Evolutionary conservation across 2,888 invertebrate genomes (phyloP), one percentile per base, ranked within the genome.

Genomic region (Troilus luridus): DNA sequence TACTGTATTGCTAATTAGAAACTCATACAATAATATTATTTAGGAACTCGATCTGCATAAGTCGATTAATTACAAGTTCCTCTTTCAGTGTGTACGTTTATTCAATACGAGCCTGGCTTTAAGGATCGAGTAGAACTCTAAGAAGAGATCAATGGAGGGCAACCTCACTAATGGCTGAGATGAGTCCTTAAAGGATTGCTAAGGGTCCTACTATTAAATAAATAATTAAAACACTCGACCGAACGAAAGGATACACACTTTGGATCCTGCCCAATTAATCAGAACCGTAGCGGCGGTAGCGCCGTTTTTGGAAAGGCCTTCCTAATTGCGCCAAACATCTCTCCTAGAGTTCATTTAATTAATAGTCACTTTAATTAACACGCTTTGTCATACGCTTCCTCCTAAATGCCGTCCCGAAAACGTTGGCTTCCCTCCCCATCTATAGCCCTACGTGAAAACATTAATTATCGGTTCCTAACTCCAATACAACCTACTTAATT

Each of bases 331-430:
- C 92, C 91, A 90, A 91, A 91, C 92, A 91, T 92, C 89, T 92
- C 91, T 88, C 90, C 92, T 60, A 88, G 90, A 91, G 92, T 92
- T 92, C 89, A 91, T 92, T 92, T 92, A 92, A 92, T 92, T 92
- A 92, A 92, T 92, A 92, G 91, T 92, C 91, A 92, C 92, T 91
- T 91, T 92, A 92, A 92, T 92, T 92, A 92, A 91, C 92, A 91
- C 90, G 91, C 92, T 92, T 92, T 92, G 92, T 92, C 92, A 92
- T 92, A 92, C 91, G 72, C 90, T 90, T 72, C 27, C 56, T n/a
- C 24, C 90, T 90, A 90, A n/a, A 27, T 19, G 14, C 90, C 24
- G 81, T 24, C 41, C 81, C 56, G 90, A 90, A 90, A 90, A 90
- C 90, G 90, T 90, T 88, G 24, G 88, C 24, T 64, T 77, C 72